Base-by-base conservation (phyloP, 2,888 invertebrate species). In the Molanna angustata region DNA sequence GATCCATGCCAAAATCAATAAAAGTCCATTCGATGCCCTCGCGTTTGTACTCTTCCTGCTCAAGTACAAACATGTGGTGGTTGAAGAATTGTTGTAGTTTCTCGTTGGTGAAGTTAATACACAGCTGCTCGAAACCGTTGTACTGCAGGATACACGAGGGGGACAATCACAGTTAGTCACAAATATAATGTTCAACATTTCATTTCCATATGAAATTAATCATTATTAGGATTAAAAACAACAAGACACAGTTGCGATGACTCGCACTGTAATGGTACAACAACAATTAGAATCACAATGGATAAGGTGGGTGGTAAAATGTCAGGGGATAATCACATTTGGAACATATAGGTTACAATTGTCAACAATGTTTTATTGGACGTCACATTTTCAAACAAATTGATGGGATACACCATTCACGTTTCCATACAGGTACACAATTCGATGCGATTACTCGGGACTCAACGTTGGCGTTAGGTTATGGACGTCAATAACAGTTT, bases 81-180 rank as follows among this genome's bases (percentile, higher is more conserved):
- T 92, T 92, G 85, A 93, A 93, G 84, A 92, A 93, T 78, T 93
- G 92, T 79, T 93, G 92, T 67, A 93, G 82, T 73, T 91, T 89
- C 80, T 92, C 92, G 75, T 92, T 93, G 71, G 92, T 93, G 80
- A 91, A 93, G 82, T 92, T 92, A 83, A 92, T 92, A 79, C 91
- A 93, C 69, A 92, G 82, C 80, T 93, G 92, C 80, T 93, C 91
- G 81, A 92, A 93, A 73, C 90, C 88, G 80, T 93, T 93, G 80
- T 74, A 85, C 85, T 86, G 81, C 75, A 75, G 78, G 76, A 73
- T 59, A 49, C 19, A 49, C 39, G 49, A 35, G 42, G 13, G 52
- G 55, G 50, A 51, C 52, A 57, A 49, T 44, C 49, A 52, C 42
- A 47, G 59, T 59, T 59, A 59, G 59, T 55, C 32, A 51, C 31